These are phyloP conservation scores for Cervus canadensis DNA, from an alignment of 2,113 vertebrate genomes.

Conservation along the genomic window DNA sequence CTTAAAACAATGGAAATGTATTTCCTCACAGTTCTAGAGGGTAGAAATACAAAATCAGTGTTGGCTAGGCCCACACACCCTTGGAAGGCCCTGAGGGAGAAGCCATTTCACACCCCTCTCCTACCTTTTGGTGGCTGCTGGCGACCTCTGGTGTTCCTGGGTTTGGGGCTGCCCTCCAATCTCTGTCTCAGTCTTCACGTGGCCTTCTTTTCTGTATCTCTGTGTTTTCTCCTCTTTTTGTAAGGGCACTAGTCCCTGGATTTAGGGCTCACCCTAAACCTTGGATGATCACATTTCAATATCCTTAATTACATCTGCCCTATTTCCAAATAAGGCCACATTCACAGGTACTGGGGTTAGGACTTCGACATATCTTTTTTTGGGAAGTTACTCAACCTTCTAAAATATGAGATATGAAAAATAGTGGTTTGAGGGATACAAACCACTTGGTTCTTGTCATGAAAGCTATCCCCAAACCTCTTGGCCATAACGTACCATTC, in stretches of 20 bases:
- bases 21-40: background rate
- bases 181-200: background rate
- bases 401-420: background rate
- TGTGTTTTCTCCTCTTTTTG: background rate
- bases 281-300: background rate
- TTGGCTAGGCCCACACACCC: background rate
- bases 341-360: background rate
- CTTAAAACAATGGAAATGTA: background rate
- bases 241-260: background rate
- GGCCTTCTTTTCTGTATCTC: background rate
- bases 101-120: background rate
- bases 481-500: background rate
- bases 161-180: background rate
- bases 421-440: background rate
- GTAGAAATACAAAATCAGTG: background rate
- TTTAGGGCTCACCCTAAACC: background rate
- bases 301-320: background rate
- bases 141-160: background rate
- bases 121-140: background rate
- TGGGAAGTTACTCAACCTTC: background rate
- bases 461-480: background rate
- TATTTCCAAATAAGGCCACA: background rate
- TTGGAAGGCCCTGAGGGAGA: background rate
- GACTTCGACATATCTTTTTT: background rate
- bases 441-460: background rate